Conservation (phyloP, 2,113 vertebrate species). For the Propithecus coquereli region DNA sequence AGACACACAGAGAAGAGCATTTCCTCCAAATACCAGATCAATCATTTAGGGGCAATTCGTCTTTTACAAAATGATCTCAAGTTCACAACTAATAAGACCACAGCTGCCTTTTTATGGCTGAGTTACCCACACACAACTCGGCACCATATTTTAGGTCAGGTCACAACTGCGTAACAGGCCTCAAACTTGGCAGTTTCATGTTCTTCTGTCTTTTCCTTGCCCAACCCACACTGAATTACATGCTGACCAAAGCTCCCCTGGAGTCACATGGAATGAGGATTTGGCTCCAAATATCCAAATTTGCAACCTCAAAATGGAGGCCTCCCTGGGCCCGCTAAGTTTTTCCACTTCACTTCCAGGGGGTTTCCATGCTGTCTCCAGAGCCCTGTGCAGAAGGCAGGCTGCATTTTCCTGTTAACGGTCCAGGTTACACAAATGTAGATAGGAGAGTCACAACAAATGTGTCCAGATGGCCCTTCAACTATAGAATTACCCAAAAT, state of each 20-base stretch:
- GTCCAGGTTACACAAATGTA: neutral
- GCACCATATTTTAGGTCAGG: conserved; percentile 69
- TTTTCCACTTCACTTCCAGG: conserved; percentile 58
- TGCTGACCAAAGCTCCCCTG: conserved; percentile 66
- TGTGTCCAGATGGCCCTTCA: conserved; percentile 18
- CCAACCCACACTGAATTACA: conserved; percentile 76
- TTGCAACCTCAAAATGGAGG: conserved; percentile 56
- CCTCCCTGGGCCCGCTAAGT: conserved; percentile 12
- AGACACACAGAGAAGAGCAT: conserved; percentile 63
- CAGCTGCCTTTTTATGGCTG: conserved; percentile 71
- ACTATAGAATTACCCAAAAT: conserved; percentile 38
- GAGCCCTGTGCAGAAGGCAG: neutral
- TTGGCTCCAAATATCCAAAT: conserved; percentile 55
- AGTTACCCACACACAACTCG: conserved; percentile 68
- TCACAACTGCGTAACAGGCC: conserved; percentile 70
- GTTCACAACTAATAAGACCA: conserved; percentile 74
- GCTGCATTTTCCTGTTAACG: conserved; percentile 8
- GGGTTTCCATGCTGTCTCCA: neutral
- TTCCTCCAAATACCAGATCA: conserved; percentile 75
- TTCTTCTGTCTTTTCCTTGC: conserved; percentile 70
- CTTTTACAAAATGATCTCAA: conserved; percentile 72
- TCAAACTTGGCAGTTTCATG: conserved; percentile 66
- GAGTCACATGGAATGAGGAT: conserved; percentile 71
- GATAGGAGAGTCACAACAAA: neutral
- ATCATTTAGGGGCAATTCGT: conserved; percentile 67